phyloP scores from a whole-genome alignment of 1,140 invertebrate genomes.

The Drosophila oshimai region DNA sequence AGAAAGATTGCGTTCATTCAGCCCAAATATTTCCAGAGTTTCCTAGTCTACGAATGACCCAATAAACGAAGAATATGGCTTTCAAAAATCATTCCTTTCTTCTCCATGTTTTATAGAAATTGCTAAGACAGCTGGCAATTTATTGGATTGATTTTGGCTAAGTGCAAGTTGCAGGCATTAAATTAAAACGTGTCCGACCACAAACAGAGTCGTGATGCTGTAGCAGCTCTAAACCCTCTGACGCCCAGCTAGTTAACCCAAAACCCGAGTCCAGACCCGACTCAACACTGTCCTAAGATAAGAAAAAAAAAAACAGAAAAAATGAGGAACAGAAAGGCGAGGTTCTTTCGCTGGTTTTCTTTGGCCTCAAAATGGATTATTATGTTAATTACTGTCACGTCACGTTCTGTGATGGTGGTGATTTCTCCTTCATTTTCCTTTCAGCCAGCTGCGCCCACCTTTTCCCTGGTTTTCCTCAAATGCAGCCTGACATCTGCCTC shows the following conservation, averaged over 20 bases:
- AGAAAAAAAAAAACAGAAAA: slow-evolving; percentile 6
- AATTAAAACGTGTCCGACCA: slow-evolving; percentile 51
- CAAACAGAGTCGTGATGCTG: slow-evolving; percentile 53
- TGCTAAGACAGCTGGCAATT: slow-evolving; percentile 36
- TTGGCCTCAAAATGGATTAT: slow-evolving; percentile 71
- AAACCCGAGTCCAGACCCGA: not conserved
- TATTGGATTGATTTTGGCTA: slow-evolving; percentile 36
- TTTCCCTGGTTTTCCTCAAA: slow-evolving; percentile 7
- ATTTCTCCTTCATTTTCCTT: not conserved
- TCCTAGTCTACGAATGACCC: no score
- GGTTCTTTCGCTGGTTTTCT: slow-evolving; percentile 54
- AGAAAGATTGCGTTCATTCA: slow-evolving; percentile 1
- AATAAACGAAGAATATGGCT: slow-evolving; percentile 12
- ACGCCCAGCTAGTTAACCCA: slow-evolving; percentile 77
- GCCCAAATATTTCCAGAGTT: not conserved
- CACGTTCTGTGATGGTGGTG: slow-evolving; percentile 39
- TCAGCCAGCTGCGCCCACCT: no score
- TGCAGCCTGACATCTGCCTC: slow-evolving; percentile 42
- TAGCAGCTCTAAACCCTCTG: slow-evolving; percentile 50
- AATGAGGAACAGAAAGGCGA: slow-evolving; percentile 8
- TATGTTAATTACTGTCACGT: slow-evolving; percentile 79
- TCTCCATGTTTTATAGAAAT: slow-evolving; percentile 7
- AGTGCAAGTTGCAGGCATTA: slow-evolving; percentile 55
- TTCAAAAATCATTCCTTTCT: slow-evolving; percentile 19
- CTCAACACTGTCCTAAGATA: not conserved